Evolutionary conservation across 2,888 invertebrate genomes (phyloP).

Genomic region (Pachycephus smyrnensis): DNA sequence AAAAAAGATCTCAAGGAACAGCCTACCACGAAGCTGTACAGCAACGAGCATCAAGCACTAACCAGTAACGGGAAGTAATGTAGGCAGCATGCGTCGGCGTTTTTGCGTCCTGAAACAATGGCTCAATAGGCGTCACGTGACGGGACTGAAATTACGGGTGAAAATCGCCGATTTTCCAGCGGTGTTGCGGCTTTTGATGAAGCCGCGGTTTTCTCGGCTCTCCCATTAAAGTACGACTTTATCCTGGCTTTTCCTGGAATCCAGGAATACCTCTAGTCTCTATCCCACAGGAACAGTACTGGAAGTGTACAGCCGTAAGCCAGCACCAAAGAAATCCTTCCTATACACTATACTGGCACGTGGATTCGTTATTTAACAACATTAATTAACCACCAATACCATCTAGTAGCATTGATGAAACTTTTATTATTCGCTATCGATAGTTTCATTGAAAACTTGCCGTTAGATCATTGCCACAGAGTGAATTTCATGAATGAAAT

Average conservation of each 20-base stretch:
- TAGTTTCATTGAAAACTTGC: not conserved
- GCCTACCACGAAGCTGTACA: not conserved
- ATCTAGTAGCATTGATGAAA: not conserved
- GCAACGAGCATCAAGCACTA: not conserved
- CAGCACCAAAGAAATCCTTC: not conserved
- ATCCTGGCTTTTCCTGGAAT: slow-evolving; percentile 9
- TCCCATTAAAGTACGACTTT: slow-evolving; percentile 10
- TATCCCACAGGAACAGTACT: not conserved
- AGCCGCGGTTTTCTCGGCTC: slow-evolving; percentile 7
- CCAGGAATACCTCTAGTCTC: not conserved
- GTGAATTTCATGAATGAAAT: not conserved
- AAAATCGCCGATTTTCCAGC: slow-evolving; percentile 42
- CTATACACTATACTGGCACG: not conserved
- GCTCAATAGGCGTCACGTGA: slow-evolving; percentile 12
- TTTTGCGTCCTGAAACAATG: slow-evolving; percentile 32
- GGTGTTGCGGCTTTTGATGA: slow-evolving; percentile 14
- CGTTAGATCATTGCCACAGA: not conserved
- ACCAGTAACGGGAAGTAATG: slow-evolving; percentile 15
- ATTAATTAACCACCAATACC: not conserved
- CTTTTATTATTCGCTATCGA: not conserved
- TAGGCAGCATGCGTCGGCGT: slow-evolving; percentile 24
- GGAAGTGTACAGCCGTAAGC: not conserved
- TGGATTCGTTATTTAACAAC: not conserved
- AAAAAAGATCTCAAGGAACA: not conserved
- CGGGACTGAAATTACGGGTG: slow-evolving; percentile 12